Conservation (phyloP, 1,140 invertebrate species). For the Episyrphus balteatus region DNA sequence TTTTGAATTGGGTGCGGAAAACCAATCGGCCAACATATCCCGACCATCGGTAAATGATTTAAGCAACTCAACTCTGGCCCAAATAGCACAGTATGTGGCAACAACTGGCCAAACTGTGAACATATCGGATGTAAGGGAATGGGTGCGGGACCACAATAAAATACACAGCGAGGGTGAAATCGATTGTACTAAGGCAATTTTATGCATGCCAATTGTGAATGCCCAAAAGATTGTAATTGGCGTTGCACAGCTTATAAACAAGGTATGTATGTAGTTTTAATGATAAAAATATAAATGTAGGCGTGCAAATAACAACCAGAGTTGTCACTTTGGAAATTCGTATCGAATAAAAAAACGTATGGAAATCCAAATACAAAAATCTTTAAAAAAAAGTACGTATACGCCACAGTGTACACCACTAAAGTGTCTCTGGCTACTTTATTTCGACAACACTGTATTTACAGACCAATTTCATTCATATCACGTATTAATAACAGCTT, state of each 20-base stretch:
- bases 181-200: slow-evolving; percentile 57
- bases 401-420: no score
- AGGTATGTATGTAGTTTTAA: slow-evolving; percentile 44
- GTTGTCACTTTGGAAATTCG: not conserved
- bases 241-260: slow-evolving; percentile 89
- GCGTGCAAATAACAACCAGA: not conserved
- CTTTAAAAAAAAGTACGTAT: no score
- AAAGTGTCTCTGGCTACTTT: no score
- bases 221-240: slow-evolving; percentile 79
- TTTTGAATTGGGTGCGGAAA: slow-evolving; percentile 58
- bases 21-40: slow-evolving; percentile 34
- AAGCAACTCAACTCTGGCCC: slow-evolving; percentile 47
- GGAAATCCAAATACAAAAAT: no score
- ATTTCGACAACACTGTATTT: no score
- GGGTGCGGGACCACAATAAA: slow-evolving; percentile 47
- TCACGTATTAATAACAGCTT: no score
- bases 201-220: slow-evolving; percentile 87
- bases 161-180: slow-evolving; percentile 42
- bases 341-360: no score
- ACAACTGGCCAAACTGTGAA: slow-evolving; percentile 70
- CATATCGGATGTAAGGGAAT: slow-evolving; percentile 64
- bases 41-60: slow-evolving; percentile 32
- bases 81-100: slow-evolving; percentile 72
- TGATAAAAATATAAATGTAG: not conserved
- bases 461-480: no score